Evolutionary conservation across 2,888 invertebrate genomes (phyloP).

Genomic region (Synergus japonicus): DNA sequence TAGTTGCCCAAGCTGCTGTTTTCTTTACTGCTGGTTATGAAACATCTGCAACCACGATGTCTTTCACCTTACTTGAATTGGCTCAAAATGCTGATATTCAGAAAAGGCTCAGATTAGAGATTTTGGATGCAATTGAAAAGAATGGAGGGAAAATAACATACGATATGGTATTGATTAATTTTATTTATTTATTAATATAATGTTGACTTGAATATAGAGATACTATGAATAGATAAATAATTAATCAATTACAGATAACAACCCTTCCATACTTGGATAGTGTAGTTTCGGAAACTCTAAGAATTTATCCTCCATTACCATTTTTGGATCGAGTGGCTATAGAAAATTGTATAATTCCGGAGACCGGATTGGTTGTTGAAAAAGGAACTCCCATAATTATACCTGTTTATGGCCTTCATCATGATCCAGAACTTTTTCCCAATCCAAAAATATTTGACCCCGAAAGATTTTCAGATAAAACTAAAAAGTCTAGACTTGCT

Average conservation of each 20-base stretch:
- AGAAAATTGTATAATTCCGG: constrained; percentile 65
- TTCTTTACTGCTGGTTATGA: constrained; percentile 71
- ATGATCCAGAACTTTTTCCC: constrained; percentile 72
- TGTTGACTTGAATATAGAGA: neutral
- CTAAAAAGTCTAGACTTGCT: constrained; percentile 64
- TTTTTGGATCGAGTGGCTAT: constrained; percentile 65
- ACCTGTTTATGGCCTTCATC: constrained; percentile 73
- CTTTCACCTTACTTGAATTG: constrained; percentile 66
- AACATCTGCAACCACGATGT: constrained; percentile 64
- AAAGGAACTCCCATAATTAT: constrained; percentile 71
- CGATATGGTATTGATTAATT: constrained; percentile 61
- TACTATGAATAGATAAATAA: neutral
- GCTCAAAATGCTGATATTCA: constrained; percentile 64
- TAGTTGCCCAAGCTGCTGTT: constrained; percentile 66
- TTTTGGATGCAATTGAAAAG: constrained; percentile 55
- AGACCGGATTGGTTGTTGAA: constrained; percentile 62
- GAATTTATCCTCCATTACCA: constrained; percentile 73
- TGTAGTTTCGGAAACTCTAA: constrained; percentile 73
- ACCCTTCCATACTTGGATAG: constrained; percentile 66
- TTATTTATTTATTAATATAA: neutral
- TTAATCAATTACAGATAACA: constrained; percentile 47
- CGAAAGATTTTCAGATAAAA: constrained; percentile 72
- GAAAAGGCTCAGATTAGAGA: constrained; percentile 60
- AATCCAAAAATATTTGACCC: constrained; percentile 76
- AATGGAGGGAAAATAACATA: constrained; percentile 64